Evolutionary conservation across 92 coral and sea anemone species (phyloP).

Genomic region (Siderastrea siderea): DNA sequence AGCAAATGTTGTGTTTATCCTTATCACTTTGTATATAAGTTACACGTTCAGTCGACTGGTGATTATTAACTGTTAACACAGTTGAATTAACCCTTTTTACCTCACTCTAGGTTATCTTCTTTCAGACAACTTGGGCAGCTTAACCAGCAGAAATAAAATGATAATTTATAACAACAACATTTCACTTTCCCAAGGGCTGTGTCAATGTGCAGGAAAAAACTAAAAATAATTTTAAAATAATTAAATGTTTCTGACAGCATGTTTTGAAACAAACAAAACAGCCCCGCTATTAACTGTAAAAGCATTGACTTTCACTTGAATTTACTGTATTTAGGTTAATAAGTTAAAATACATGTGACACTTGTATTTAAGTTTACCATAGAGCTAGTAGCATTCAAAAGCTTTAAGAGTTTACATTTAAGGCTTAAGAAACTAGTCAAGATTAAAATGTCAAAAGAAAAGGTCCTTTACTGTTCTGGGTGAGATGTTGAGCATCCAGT

Average conservation of each 20-base stretch:
- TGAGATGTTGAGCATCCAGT: slow-evolving; percentile 80
- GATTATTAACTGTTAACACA: slow-evolving; percentile 4
- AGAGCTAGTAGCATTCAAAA: slow-evolving; percentile 14
- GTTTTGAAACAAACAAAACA: slow-evolving; percentile 31
- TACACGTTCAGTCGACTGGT: slow-evolving; percentile 33
- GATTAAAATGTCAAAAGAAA: slow-evolving; percentile 45
- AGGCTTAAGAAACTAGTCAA: slow-evolving; percentile 23
- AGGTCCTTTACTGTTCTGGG: slow-evolving; percentile 79
- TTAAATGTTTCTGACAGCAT: neutral
- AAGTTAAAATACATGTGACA: slow-evolving; percentile 15
- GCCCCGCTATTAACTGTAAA: neutral
- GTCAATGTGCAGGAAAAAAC: neutral
- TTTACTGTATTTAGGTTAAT: slow-evolving; percentile 27
- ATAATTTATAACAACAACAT: neutral
- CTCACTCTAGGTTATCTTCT: neutral
- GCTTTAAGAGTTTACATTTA: slow-evolving; percentile 11
- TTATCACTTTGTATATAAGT: slow-evolving; percentile 9
- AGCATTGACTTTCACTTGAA: slow-evolving; percentile 17
- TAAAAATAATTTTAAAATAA: slow-evolving; percentile 4
- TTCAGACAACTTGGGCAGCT: neutral
- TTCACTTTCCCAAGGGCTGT: neutral
- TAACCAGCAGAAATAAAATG: neutral
- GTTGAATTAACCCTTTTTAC: neutral
- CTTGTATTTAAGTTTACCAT: slow-evolving; percentile 12
- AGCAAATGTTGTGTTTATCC: slow-evolving; percentile 12